A percentile compares a stretch with the other conserved stretches of the same genome.
Conservation (phyloP, 2,797 vertebrate species). For the Sphenopsis melanotis region DNA sequence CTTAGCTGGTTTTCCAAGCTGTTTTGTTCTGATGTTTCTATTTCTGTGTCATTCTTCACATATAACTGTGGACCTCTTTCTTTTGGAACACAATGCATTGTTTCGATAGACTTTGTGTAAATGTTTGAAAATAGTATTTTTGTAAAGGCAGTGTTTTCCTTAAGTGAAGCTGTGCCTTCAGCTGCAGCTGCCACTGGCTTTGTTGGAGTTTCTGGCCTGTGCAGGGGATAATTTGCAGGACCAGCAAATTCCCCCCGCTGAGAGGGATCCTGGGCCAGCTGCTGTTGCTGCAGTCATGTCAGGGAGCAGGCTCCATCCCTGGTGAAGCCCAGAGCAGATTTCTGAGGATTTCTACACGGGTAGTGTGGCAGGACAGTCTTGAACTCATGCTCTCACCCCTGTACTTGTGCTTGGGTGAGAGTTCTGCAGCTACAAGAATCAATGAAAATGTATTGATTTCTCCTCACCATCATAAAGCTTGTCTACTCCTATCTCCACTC, state of each 20-base stretch:
- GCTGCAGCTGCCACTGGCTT: not conserved
- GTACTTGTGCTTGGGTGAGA: slow-evolving; percentile 7
- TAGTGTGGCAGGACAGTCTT: not conserved
- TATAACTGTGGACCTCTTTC: not conserved
- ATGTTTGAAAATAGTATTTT: not conserved
- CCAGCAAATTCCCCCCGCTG: not conserved
- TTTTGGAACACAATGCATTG: not conserved
- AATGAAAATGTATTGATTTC: slow-evolving; percentile 47
- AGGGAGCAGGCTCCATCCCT: not conserved
- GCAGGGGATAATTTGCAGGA: not conserved
- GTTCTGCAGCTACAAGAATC: slow-evolving; percentile 39
- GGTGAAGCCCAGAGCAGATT: not conserved
- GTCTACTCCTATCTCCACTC: slow-evolving; percentile 13
- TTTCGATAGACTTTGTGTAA: not conserved
- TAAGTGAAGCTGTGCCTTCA: not conserved
- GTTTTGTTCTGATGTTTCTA: not conserved
- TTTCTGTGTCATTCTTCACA: not conserved
- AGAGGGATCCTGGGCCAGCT: not conserved
- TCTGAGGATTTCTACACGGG: not conserved
- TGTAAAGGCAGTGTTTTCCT: not conserved
- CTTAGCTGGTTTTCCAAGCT: not conserved
- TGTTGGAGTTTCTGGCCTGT: not conserved
- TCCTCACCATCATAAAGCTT: not conserved
- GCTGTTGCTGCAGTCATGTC: not conserved
- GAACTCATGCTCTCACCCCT: not conserved